Conservation (phyloP, 1,140 invertebrate species). For the Procambarus clarkii region DNA sequence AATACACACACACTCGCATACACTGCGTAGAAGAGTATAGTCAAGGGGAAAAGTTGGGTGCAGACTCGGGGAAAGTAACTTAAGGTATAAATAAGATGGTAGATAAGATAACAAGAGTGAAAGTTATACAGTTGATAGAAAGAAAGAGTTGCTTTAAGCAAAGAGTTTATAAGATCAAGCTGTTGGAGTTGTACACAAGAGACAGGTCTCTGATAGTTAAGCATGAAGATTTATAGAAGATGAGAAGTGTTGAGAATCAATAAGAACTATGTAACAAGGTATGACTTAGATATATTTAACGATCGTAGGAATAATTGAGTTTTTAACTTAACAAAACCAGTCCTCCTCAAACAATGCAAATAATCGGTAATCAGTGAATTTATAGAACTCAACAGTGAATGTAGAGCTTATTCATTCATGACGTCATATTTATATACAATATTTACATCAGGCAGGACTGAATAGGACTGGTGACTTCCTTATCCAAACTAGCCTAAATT, state of each 20-base stretch:
- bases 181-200: too few relatives aligned
- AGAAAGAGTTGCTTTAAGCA: too few relatives aligned
- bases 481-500: background rate
- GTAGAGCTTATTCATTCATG: background rate
- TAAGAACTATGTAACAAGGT: background rate
- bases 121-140: background rate
- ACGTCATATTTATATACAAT: conserved; percentile 13
- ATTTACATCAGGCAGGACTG: background rate
- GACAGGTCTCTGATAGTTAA: too few relatives aligned
- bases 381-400: too few relatives aligned
- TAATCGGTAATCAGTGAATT: background rate
- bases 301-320: background rate
- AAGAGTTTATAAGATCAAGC: too few relatives aligned
- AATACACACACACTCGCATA: background rate
- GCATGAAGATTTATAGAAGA: too few relatives aligned
- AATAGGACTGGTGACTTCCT: background rate
- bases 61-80: background rate
- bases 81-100: background rate
- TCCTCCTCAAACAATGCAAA: background rate
- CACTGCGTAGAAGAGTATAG: background rate
- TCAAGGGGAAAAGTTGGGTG: background rate
- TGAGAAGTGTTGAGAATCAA: background rate
- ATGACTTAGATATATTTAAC: background rate
- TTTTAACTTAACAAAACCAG: background rate
- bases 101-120: background rate